phyloP scores from a whole-genome alignment of 2,888 invertebrate genomes.

The Tipula lateralis region DNA sequence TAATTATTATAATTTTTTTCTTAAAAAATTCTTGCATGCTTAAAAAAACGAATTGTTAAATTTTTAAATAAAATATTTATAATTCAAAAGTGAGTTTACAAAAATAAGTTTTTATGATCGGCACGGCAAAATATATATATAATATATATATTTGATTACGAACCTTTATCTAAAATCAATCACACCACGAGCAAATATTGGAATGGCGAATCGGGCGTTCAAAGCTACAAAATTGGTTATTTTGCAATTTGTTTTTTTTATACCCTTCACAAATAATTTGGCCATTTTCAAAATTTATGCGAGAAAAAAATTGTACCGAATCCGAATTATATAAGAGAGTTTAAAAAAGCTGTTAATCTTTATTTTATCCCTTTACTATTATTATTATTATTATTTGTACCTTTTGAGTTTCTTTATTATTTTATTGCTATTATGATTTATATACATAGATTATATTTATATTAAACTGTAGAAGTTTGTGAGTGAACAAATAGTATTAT shows the following conservation, averaged over 20 bases:
- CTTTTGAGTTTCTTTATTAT: slow-evolving; percentile 24
- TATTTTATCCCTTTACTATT: background rate
- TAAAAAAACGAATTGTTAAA: background rate
- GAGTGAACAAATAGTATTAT: background rate
- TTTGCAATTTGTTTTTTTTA: slow-evolving; percentile 7
- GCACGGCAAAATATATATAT: slow-evolving; percentile 30
- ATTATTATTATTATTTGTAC: background rate
- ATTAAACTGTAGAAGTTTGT: background rate
- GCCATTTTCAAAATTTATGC: slow-evolving; percentile 9
- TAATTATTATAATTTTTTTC: background rate
- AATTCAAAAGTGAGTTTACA: background rate
- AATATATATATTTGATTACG: background rate
- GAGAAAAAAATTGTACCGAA: slow-evolving; percentile 15
- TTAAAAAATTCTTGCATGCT: slow-evolving; percentile 6
- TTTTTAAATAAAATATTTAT: background rate
- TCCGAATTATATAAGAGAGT: slow-evolving; percentile 26
- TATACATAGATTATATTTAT: background rate
- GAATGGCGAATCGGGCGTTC: slow-evolving; percentile 46
- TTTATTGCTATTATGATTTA: slow-evolving; percentile 12
- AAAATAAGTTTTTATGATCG: background rate
- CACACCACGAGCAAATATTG: slow-evolving; percentile 32
- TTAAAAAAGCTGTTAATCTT: slow-evolving; percentile 25
- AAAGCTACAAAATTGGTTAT: slow-evolving; percentile 39
- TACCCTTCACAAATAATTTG: background rate
- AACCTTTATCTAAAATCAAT: slow-evolving; percentile 20